These are phyloP conservation scores for Chiridota heheva DNA, from an alignment of 35 echinoderm and acorn worm species.

Conservation along the genomic window DNA sequence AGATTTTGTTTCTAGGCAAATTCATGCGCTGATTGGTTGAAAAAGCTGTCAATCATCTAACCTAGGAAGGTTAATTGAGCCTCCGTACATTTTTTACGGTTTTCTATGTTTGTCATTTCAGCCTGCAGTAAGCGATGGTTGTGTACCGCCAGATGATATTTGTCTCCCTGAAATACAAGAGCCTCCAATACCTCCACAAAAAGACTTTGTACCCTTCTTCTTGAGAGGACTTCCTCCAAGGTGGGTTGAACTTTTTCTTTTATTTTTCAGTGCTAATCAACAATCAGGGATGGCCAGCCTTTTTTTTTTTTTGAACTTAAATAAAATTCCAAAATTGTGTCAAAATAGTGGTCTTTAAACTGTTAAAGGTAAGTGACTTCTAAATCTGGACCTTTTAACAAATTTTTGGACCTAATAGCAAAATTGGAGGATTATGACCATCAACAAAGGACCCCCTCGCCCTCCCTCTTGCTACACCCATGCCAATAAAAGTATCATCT, in stretches of 20 bases:
- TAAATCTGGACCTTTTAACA: neutral
- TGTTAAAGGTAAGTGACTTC: neutral
- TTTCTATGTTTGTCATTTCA: constrained; percentile 13
- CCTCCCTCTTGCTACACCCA: too few relatives aligned
- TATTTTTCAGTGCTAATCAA: neutral
- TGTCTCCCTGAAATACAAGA: constrained; percentile 66
- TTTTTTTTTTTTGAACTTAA: neutral
- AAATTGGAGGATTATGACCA: neutral
- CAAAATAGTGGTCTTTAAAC: neutral
- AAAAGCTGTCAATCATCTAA: too few relatives aligned
- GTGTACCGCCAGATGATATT: constrained; percentile 47
- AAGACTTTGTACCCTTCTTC: constrained; percentile 67
- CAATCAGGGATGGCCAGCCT: neutral
- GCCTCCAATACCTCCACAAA: constrained; percentile 82
- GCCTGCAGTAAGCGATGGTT: constrained; percentile 25
- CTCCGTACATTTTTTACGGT: too few relatives aligned
- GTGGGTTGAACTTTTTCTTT: constrained; percentile 3
- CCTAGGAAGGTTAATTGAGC: too few relatives aligned
- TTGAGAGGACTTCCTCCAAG: constrained; percentile 84
- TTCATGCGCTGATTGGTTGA: too few relatives aligned
- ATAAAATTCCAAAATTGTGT: neutral
- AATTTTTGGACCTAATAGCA: neutral
- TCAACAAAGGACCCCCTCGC: too few relatives aligned
- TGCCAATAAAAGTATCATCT: too few relatives aligned
- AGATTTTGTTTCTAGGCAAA: too few relatives aligned